Conservation (phyloP, 1,140 invertebrate species). For the Chymomyza costata region DNA sequence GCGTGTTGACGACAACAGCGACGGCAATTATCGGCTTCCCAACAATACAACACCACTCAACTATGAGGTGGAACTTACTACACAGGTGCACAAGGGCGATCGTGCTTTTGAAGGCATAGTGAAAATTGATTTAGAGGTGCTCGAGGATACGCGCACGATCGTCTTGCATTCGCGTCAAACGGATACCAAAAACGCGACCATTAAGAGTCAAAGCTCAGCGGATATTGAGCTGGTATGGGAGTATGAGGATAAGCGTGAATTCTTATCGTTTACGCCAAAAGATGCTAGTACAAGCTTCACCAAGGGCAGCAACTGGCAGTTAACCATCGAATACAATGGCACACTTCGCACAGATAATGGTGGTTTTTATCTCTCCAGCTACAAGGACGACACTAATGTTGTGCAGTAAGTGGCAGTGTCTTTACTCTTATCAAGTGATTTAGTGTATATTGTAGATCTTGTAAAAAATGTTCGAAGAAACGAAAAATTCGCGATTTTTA, state of each 20-base stretch:
- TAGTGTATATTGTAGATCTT: too few species aligned
- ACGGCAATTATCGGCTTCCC: slow-evolving; percentile 78
- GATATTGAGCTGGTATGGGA: too few species aligned
- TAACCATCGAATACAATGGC: slow-evolving; percentile 77
- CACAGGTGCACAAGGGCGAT: slow-evolving; percentile 77
- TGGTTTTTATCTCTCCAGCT: slow-evolving; percentile 89
- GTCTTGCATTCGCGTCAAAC: slow-evolving; percentile 76
- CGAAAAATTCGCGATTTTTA: too few species aligned
- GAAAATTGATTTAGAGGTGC: slow-evolving; percentile 76
- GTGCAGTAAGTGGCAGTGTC: slow-evolving; percentile 76
- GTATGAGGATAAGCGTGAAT: slow-evolving; percentile 55
- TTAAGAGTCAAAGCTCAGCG: too few species aligned
- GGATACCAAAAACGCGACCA: slow-evolving; percentile 28
- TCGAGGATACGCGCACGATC: slow-evolving; percentile 67
- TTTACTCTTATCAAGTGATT: too few species aligned
- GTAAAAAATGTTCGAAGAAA: too few species aligned
- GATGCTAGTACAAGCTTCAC: slow-evolving; percentile 73
- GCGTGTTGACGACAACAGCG: slow-evolving; percentile 45
- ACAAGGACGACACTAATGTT: slow-evolving; percentile 78
- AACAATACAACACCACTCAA: slow-evolving; percentile 77
- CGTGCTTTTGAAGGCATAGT: slow-evolving; percentile 78
- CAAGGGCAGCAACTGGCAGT: slow-evolving; percentile 58
- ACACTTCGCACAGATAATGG: slow-evolving; percentile 78
- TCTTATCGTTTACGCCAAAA: slow-evolving; percentile 44
- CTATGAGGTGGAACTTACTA: slow-evolving; percentile 81